These are phyloP conservation scores for Mycetomoellerius zeteki DNA, from an alignment of 1,140 invertebrate species.

Conservation along the genomic window DNA sequence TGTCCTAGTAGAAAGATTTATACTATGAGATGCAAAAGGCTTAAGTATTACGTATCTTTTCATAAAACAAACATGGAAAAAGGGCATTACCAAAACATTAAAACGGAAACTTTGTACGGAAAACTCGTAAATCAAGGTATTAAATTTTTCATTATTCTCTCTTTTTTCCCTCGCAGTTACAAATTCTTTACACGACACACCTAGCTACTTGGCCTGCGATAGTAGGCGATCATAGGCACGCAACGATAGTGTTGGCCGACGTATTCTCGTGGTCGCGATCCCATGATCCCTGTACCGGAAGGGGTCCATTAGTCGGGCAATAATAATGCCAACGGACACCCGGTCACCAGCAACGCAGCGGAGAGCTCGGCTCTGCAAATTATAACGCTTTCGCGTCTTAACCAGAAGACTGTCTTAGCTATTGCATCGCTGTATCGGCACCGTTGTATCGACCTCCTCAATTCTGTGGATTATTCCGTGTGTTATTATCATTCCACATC, in stretches of 20 bases:
- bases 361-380: constrained; percentile 56
- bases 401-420: constrained; percentile 27
- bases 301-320: constrained; percentile 67
- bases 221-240: constrained; percentile 37
- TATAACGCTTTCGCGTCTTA: constrained; percentile 46
- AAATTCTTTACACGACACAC: neutral
- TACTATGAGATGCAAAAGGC: neutral
- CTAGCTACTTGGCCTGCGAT: no score
- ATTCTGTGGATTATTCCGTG: neutral
- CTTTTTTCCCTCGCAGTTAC: neutral
- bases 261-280: constrained; percentile 61
- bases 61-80: neutral
- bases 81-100: neutral
- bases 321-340: constrained; percentile 75
- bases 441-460: neutral
- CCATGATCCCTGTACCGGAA: constrained; percentile 74
- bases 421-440: neutral
- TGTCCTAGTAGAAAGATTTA: constrained; percentile 2
- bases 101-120: neutral
- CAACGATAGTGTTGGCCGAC: constrained; percentile 53
- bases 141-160: neutral
- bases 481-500: neutral
- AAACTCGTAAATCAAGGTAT: constrained; percentile 5
- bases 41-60: neutral
- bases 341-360: constrained; percentile 67